Evolutionary conservation across 64 coral and sea anemone genomes (phyloP).

Genomic region (Platygyra sinensis): DNA sequence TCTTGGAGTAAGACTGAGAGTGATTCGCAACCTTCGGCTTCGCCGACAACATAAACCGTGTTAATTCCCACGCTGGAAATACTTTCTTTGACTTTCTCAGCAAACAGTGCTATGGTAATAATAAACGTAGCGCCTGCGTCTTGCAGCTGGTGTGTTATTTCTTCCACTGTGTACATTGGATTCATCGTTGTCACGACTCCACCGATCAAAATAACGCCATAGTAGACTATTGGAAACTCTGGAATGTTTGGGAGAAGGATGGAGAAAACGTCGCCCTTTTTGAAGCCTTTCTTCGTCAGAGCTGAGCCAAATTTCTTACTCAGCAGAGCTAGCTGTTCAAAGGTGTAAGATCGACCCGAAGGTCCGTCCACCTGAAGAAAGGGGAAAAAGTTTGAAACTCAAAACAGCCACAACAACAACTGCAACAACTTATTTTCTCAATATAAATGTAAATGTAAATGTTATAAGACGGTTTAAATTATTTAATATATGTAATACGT

Average conservation of each 20-base stretch:
- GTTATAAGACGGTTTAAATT: too few relatives aligned
- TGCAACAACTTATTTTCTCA: too few relatives aligned
- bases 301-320: constrained; percentile 63
- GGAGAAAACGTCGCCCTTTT: constrained; percentile 62
- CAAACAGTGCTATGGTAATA: constrained; percentile 58
- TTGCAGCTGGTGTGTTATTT: constrained; percentile 61
- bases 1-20: constrained; percentile 54
- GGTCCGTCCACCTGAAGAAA: constrained; percentile 49
- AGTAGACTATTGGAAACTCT: constrained; percentile 62
- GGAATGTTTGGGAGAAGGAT: constrained; percentile 70
- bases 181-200: constrained; percentile 73
- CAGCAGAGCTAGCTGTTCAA: constrained; percentile 33
- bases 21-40: constrained; percentile 51
- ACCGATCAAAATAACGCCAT: constrained; percentile 57
- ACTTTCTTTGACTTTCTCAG: constrained; percentile 49
- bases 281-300: constrained; percentile 70
- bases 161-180: constrained; percentile 63
- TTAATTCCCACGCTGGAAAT: constrained; percentile 46
- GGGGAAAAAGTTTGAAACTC: not conserved
- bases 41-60: constrained; percentile 68
- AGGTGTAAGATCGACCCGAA: constrained; percentile 66
- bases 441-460: too few relatives aligned
- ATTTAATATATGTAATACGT: too few relatives aligned
- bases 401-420: not conserved
- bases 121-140: constrained; percentile 53